phyloP scores from a whole-genome alignment of 53 echinoderm and acorn worm species.

The Patiria pectinifera region DNA sequence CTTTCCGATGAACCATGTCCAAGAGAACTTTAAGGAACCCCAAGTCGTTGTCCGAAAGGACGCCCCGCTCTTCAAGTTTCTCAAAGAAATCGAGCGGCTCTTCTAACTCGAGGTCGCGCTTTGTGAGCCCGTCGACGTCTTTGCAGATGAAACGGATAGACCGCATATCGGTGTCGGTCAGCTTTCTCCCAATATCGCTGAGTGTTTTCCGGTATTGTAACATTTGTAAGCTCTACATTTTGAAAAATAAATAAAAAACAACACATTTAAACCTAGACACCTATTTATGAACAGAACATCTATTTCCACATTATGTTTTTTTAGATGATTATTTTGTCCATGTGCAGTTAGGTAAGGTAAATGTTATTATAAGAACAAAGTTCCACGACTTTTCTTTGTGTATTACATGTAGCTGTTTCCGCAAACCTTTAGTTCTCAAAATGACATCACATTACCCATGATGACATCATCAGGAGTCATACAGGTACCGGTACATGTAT shows the following conservation, averaged over 20 bases:
- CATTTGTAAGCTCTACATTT: background rate
- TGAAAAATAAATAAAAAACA: background rate
- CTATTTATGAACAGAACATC: too few species aligned
- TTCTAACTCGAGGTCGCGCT: conserved; percentile 66
- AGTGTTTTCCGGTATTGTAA: conserved; percentile 22
- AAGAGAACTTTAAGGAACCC: conserved; percentile 33
- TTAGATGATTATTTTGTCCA: too few species aligned
- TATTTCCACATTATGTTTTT: too few species aligned
- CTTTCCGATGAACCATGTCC: conserved; percentile 36
- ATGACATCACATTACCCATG: too few species aligned
- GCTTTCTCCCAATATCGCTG: conserved; percentile 7
- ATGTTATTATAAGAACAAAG: too few species aligned
- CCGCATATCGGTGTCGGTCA: conserved; percentile 3
- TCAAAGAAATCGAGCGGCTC: conserved; percentile 54
- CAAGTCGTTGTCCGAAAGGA: conserved; percentile 53
- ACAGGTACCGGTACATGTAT: too few species aligned
- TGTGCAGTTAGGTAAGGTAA: too few species aligned
- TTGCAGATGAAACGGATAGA: conserved; percentile 67
- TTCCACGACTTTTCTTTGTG: too few species aligned
- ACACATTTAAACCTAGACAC: background rate
- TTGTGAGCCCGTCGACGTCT: conserved; percentile 60
- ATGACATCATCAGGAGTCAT: too few species aligned
- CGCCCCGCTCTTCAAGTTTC: conserved; percentile 65
- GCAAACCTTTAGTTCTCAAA: too few species aligned
- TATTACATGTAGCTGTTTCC: too few species aligned